Conservation (phyloP, 92 coral and sea anemone genomes). For the Porites rus region DNA sequence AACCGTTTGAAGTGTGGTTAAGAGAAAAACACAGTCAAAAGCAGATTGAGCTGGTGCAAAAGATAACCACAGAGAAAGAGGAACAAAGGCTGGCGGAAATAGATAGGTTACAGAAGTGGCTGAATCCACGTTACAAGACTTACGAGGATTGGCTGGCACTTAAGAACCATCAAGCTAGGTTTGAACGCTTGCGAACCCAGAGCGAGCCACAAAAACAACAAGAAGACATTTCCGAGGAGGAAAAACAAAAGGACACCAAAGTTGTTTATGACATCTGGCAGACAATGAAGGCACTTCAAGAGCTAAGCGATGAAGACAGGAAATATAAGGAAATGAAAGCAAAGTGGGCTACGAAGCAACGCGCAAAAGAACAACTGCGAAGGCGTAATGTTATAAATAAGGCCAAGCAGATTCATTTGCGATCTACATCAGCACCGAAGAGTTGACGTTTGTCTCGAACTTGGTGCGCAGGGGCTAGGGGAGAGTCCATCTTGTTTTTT, state of each 20-base stretch:
- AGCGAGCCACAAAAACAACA: slow-evolving; percentile 61
- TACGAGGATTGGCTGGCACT: slow-evolving; percentile 96
- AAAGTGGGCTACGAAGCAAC: slow-evolving; percentile 86
- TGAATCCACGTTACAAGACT: slow-evolving; percentile 87
- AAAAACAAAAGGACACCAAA: slow-evolving; percentile 79
- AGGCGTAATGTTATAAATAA: slow-evolving; percentile 20
- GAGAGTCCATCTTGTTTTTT: too few relatives aligned
- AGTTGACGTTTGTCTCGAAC: background rate
- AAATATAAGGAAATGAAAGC: slow-evolving; percentile 89
- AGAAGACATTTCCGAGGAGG: slow-evolving; percentile 62
- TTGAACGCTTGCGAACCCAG: slow-evolving; percentile 80
- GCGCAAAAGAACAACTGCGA: slow-evolving; percentile 70
- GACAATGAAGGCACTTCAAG: slow-evolving; percentile 86
- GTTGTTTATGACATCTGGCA: slow-evolving; percentile 92
- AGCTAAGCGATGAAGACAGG: slow-evolving; percentile 77
- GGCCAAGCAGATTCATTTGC: background rate
- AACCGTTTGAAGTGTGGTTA: slow-evolving; percentile 88
- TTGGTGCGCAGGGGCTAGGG: background rate
- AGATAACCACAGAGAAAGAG: slow-evolving; percentile 76
- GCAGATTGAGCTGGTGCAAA: slow-evolving; percentile 78
- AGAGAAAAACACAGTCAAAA: slow-evolving; percentile 80
- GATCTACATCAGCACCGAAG: slow-evolving; percentile 1
- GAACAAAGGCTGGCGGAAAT: slow-evolving; percentile 63
- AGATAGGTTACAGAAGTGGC: slow-evolving; percentile 63
- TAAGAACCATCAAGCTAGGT: slow-evolving; percentile 75